These are phyloP conservation scores for Eupristina koningsbergeri DNA, from an alignment of 1,140 invertebrate species.

Conservation along the genomic window DNA sequence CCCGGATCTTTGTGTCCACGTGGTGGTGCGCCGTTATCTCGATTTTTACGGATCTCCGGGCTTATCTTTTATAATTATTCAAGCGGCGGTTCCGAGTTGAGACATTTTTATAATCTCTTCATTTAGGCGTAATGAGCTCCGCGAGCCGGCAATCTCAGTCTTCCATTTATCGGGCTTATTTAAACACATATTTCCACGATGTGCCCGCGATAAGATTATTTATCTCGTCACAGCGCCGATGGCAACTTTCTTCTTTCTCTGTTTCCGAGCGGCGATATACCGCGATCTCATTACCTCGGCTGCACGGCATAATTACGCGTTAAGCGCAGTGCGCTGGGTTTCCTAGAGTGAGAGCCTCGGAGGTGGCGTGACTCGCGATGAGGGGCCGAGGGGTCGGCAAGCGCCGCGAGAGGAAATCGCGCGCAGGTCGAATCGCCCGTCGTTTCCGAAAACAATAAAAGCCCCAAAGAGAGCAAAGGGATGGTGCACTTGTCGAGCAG, in stretches of 20 bases:
- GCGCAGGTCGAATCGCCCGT: too few species aligned
- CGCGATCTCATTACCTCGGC: too few species aligned
- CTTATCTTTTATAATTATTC: conserved; percentile 12
- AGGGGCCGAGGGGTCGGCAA: too few species aligned
- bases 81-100: neutral
- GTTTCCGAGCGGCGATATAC: too few species aligned
- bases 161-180: neutral
- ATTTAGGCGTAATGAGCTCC: neutral
- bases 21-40: neutral
- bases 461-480: neutral
- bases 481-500: conserved; percentile 7
- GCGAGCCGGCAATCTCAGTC: neutral
- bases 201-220: neutral
- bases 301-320: too few species aligned
- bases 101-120: conserved; percentile 19
- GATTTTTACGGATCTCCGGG: neutral
- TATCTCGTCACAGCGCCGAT: too few species aligned
- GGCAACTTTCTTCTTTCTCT: too few species aligned
- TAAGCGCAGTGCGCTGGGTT: too few species aligned
- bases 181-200: neutral
- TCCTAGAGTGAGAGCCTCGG: too few species aligned
- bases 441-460: neutral
- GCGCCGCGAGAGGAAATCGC: neutral
- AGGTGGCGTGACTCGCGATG: too few species aligned
- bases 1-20: neutral